These are phyloP conservation scores for Rhimphoctona megacephalus DNA, from an alignment of 2,888 invertebrate species.

Conservation along the genomic window DNA sequence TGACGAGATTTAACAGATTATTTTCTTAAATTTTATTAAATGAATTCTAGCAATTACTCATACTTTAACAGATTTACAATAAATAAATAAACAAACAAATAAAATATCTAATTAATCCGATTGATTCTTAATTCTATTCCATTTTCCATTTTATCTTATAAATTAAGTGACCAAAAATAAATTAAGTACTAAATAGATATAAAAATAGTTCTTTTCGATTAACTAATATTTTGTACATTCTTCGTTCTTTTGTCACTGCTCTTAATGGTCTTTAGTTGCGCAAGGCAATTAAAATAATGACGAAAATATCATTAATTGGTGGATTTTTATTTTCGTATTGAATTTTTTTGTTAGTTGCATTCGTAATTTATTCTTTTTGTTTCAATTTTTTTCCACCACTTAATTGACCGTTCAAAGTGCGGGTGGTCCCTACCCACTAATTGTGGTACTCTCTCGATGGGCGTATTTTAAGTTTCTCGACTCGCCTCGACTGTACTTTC, in stretches of 20 bases:
- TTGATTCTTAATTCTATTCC: neutral
- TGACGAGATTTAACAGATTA: neutral
- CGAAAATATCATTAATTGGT: conserved; percentile 74
- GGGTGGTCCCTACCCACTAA: conserved; percentile 71
- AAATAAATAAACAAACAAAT: neutral
- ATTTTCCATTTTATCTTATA: neutral
- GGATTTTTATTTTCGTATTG: conserved; percentile 38
- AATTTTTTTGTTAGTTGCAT: neutral
- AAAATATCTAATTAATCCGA: neutral
- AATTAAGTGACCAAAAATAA: neutral
- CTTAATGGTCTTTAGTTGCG: neutral
- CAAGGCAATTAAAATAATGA: neutral
- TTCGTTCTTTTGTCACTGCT: neutral
- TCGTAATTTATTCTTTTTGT: conserved; percentile 55
- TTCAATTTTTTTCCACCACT: conserved; percentile 50
- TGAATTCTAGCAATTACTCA: neutral
- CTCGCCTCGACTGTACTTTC: neutral
- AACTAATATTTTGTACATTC: neutral
- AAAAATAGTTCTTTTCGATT: neutral
- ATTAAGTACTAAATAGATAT: neutral
- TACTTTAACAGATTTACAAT: neutral
- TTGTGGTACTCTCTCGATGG: conserved; percentile 34
- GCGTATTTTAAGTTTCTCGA: conserved; percentile 20
- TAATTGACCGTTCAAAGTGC: conserved; percentile 75
- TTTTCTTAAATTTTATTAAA: neutral